Evolutionary conservation across 2,888 invertebrate genomes (phyloP).

Genomic region (Catocala fraxini): DNA sequence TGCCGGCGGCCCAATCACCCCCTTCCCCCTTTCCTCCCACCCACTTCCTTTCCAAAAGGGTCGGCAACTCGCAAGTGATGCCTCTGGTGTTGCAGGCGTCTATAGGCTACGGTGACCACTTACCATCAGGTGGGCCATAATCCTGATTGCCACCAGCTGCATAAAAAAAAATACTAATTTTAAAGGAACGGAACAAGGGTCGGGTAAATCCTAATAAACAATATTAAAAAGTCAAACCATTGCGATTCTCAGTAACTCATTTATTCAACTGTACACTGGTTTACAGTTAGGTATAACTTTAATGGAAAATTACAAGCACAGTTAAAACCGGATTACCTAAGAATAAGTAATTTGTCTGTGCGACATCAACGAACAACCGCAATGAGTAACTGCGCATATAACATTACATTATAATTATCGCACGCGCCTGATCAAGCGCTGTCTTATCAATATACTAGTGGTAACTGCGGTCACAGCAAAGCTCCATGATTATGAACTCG

Average conservation of each 20-base stretch:
- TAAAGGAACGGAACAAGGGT: too few relatives aligned
- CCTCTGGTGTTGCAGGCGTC: too few relatives aligned
- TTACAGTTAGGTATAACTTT: conserved; percentile 78
- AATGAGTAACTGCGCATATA: conserved; percentile 64
- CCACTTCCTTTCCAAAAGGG: too few relatives aligned
- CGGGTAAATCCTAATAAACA: not conserved
- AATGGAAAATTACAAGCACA: conserved; percentile 81
- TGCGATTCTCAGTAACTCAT: conserved; percentile 79
- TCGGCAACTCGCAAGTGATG: too few relatives aligned
- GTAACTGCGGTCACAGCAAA: conserved; percentile 62
- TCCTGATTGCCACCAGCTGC: too few relatives aligned
- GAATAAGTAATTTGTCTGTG: conserved; percentile 71
- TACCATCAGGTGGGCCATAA: too few relatives aligned
- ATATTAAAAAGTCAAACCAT: conserved; percentile 23
- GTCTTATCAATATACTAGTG: conserved; percentile 45
- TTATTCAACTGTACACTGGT: conserved; percentile 87
- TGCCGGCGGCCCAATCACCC: too few relatives aligned
- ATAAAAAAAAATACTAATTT: too few relatives aligned
- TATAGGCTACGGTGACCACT: too few relatives aligned
- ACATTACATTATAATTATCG: conserved; percentile 58
- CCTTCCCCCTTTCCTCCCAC: too few relatives aligned
- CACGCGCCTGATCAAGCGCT: conserved; percentile 43
- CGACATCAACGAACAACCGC: conserved; percentile 56
- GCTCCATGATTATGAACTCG: conserved; percentile 61
- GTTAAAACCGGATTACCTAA: conserved; percentile 64